Conservation (phyloP, 1,140 invertebrate species). For the Pollicipes pollicipes region DNA sequence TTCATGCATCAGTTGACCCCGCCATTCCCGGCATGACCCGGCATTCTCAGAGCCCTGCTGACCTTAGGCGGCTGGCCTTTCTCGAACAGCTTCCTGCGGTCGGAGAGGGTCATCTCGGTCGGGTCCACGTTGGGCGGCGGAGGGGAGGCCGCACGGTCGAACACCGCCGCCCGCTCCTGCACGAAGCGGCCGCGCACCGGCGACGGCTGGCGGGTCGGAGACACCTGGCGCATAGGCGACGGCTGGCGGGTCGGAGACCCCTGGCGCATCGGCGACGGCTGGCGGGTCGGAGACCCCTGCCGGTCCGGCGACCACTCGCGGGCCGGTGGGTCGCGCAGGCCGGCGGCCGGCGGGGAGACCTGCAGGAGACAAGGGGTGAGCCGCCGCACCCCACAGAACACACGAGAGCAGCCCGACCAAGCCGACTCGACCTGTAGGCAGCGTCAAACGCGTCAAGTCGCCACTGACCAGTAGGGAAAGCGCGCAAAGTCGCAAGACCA, state of each 20-base stretch:
- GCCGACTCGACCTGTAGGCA: no score
- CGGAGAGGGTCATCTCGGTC: neutral
- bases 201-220: neutral
- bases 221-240: neutral
- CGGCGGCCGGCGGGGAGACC: no score
- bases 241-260: neutral
- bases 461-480: no score
- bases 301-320: neutral
- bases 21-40: no score
- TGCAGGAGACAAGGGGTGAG: no score
- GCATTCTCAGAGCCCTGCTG: no score
- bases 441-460: no score
- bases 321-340: no score
- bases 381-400: no score
- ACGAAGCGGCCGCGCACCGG: neutral
- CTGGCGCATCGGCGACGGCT: neutral
- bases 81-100: neutral
- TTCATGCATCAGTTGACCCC: no score
- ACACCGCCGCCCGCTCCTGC: slow-evolving; percentile 3
- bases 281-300: neutral
- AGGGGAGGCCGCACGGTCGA: neutral
- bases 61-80: neutral
- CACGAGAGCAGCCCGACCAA: no score
- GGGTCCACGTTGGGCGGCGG: neutral
- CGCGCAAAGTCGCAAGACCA: no score